A percentile compares a stretch with the other conserved stretches of the same genome.
phyloP scores from a whole-genome alignment of 2,113 vertebrate species.

The Sinocyclocheilus grahami region DNA sequence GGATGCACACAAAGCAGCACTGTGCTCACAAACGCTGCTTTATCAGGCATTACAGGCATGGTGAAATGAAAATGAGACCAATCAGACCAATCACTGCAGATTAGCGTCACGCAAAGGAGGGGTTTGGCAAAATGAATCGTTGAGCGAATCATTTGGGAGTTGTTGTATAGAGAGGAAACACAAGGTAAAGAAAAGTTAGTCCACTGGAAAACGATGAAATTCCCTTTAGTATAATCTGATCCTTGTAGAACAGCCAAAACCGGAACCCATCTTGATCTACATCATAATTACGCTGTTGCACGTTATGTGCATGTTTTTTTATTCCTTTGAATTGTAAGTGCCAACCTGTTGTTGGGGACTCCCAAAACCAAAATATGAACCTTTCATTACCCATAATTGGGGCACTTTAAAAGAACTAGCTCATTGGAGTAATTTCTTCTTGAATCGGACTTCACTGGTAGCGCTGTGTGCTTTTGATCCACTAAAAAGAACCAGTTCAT shows the following conservation, averaged over 20 bases:
- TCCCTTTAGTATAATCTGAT: constrained; percentile 31
- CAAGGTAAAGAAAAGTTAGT: background rate
- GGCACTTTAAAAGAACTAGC: background rate
- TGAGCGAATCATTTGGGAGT: too few relatives aligned
- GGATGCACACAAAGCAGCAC: too few relatives aligned
- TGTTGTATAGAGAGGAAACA: background rate
- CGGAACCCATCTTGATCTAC: background rate
- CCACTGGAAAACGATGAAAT: constrained; percentile 12
- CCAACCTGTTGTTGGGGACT: too few relatives aligned
- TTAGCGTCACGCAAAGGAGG: too few relatives aligned
- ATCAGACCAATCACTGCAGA: too few relatives aligned
- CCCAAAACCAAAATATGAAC: too few relatives aligned
- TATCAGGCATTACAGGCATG: too few relatives aligned
- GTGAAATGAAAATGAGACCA: too few relatives aligned
- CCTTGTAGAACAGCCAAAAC: background rate
- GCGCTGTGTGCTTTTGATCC: background rate
- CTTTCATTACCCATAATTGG: too few relatives aligned
- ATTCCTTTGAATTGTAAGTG: background rate
- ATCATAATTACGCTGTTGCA: background rate
- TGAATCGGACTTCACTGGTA: background rate
- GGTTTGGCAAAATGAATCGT: too few relatives aligned
- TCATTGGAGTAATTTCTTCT: background rate
- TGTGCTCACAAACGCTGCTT: too few relatives aligned
- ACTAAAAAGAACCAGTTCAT: background rate
- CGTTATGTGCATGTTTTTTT: background rate